phyloP scores from a whole-genome alignment of 2,113 vertebrate species.

The Serinus canaria region DNA sequence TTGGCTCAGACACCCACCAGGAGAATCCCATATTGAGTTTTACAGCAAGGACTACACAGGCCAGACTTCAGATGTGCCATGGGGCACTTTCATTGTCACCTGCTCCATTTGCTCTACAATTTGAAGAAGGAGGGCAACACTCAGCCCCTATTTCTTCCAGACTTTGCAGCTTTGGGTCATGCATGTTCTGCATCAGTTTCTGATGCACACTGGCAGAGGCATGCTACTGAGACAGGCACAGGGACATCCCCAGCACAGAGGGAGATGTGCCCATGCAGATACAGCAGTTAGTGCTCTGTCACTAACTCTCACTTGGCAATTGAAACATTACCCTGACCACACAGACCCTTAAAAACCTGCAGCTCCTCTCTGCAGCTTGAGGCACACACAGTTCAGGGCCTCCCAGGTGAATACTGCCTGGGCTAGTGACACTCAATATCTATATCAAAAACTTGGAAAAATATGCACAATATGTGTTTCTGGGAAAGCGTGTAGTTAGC shows the following conservation, averaged over 20 bases:
- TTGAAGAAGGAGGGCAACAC: neutral
- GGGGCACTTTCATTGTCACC: neutral
- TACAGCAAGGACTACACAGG: neutral
- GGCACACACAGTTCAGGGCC: accelerated
- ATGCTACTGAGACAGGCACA: neutral
- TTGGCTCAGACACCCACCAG: accelerated
- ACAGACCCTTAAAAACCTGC: neutral
- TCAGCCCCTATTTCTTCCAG: neutral
- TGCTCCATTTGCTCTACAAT: neutral
- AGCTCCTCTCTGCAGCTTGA: neutral
- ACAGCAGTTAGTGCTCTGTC: neutral
- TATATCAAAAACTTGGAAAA: neutral
- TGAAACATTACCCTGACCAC: neutral
- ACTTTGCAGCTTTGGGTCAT: neutral
- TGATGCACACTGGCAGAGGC: neutral
- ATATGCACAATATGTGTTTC: neutral
- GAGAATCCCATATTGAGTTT: neutral
- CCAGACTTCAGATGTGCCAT: neutral
- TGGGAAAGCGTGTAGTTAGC: neutral
- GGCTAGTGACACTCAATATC: accelerated
- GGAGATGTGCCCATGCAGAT: neutral
- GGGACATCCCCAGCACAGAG: accelerated
- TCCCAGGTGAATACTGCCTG: neutral
- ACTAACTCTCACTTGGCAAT: neutral
- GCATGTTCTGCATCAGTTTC: neutral